Base-by-base conservation (phyloP, 2,888 invertebrate species). In the Eudemis profundana region DNA sequence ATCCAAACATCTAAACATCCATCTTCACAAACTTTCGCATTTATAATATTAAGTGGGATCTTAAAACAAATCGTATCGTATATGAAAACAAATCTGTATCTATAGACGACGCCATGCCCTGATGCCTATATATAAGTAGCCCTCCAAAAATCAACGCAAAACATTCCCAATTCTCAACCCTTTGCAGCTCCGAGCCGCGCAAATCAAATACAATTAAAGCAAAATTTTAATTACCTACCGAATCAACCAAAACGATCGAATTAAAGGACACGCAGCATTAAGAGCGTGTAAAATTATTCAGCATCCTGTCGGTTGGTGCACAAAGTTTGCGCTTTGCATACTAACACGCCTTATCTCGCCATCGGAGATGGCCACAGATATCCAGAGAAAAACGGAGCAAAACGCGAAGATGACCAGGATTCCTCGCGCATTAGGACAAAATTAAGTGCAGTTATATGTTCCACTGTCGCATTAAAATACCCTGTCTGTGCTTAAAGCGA, bases 391-490 rank as follows among this genome's bases (percentile, higher is more conserved):
- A 90, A 87, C 83, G 79, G 80, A 83, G 80, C 76, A 69, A 76
- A 81, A 83, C 78, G 73, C 69, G 74, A 74, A 78, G 84, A 89
- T 86, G 79, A 73, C 70, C 75, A 74, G 78, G 84, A 89, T 86
- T 86, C 87, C 84, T 86, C 79, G 75, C 88, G 84, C 87, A 89
- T 92, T 90, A 90, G 90, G 88, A 85, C 86, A 86, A 90, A 89
- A 90, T 91, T 91, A 90, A 92, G 92, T 92, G 90, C 87, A 79
- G 86, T 90, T 89, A 90, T 91, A 86, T 90, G 91, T 90, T 82
- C 82, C 73, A 73, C 76, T 86, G 89, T 87, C 90, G 89, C 90
- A 87, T 91, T 92, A 90, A 92, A 91, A 91, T 90, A 83, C 89
- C 87, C 42, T 54, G 79, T 77, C 72, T 82, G 84, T 86, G 85